Evolutionary conservation across 2,797 vertebrate genomes (phyloP).

Genomic region (Mus caroli): DNA sequence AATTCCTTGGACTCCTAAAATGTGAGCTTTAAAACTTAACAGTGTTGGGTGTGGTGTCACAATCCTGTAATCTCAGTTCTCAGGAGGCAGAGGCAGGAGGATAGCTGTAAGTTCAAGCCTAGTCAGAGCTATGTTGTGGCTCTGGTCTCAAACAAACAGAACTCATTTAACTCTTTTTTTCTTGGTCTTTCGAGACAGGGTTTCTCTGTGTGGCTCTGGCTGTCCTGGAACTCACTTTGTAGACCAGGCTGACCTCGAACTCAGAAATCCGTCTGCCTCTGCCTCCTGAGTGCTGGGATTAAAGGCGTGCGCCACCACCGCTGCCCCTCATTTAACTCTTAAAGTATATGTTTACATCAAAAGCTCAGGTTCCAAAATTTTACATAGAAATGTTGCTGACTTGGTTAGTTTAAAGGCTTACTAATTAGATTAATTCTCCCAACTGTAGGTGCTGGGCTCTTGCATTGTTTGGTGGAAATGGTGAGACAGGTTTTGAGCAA

Average conservation of each 20-base stretch:
- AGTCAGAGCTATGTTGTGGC: neutral
- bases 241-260: too few species aligned
- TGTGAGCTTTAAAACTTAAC: neutral
- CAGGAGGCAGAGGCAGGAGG: neutral
- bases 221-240: too few species aligned
- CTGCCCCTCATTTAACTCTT: too few species aligned
- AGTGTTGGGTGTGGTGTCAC: neutral
- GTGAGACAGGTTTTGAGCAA: constrained; percentile 97
- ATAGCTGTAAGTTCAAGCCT: neutral
- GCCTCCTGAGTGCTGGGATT: too few species aligned
- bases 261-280: too few species aligned
- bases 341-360: neutral
- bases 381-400: neutral
- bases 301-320: too few species aligned
- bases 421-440: constrained; percentile 63
- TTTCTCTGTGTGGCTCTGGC: too few species aligned
- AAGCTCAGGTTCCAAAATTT: constrained; percentile 40
- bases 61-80: neutral
- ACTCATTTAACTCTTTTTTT: neutral
- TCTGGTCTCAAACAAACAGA: neutral
- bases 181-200: too few species aligned
- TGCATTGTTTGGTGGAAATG: constrained; percentile 96
- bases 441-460: constrained; percentile 95
- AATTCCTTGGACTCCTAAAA: constrained; percentile 50
- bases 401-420: constrained; percentile 61